phyloP scores from a whole-genome alignment of 2,113 vertebrate genomes.

The Onychostruthus taczanowskii region DNA sequence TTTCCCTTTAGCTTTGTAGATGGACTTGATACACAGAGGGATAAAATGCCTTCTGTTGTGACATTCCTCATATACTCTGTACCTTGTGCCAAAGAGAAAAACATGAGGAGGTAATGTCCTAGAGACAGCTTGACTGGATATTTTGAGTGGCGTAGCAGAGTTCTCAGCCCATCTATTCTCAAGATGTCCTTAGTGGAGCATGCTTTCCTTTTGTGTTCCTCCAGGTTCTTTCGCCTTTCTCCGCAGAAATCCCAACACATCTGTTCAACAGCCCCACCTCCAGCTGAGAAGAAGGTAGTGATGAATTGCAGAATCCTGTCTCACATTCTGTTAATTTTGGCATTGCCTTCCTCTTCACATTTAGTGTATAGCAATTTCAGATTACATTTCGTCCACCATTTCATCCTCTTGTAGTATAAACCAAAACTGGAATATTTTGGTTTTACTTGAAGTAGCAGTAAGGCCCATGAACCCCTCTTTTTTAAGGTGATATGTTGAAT shows the following conservation, averaged over 20 bases:
- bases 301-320: slow-evolving; percentile 57
- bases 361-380: background rate
- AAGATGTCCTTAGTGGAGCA: background rate
- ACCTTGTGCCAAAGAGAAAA: background rate
- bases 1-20: background rate
- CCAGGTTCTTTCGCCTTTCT: background rate
- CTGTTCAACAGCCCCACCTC: slow-evolving; percentile 28
- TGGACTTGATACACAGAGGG: background rate
- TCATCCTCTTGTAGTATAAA: background rate
- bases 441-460: background rate
- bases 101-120: background rate
- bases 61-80: background rate
- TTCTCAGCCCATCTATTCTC: background rate
- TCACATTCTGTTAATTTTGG: slow-evolving; percentile 67
- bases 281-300: slow-evolving; percentile 56
- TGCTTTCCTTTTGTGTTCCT: slow-evolving; percentile 33
- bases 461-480: background rate
- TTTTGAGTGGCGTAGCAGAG: background rate
- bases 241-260: slow-evolving; percentile 59
- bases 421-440: background rate
- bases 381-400: slow-evolving; percentile 13
- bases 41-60: background rate
- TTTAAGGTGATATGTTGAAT: background rate
- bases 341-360: slow-evolving; percentile 36
- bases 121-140: background rate